Evolutionary conservation across 1,140 invertebrate species (phyloP), one percentile per base, ranked within the genome.

Genomic region (Drosophila kanapiae): DNA sequence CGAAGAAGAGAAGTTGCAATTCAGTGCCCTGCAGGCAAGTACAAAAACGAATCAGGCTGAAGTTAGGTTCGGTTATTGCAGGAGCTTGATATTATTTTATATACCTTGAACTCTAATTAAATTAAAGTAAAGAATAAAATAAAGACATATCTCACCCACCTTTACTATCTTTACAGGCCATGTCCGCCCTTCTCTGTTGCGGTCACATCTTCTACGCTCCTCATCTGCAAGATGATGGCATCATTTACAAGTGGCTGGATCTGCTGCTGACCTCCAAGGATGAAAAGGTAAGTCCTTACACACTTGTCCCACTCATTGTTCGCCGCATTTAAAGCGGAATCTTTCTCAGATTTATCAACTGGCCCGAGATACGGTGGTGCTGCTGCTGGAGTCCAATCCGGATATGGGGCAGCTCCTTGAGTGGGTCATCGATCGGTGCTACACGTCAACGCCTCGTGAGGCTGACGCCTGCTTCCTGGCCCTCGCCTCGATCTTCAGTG

Each of bases 361-460:
- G 68, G 98, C 96, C 1, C 96, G 98, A 48, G 98, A 99, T 94
- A 99, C 98, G 1, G 96, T 99, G 9, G 97, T 99, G 2, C 93
- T 99, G 35, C 93, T 99, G 29, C 93, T 99, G 49, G 98, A 99
- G 93, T 98, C 97, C 78, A 99, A 99, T 94, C 97, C 98, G 2
- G 98, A 99, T 92, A 96, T 97, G 60, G 97, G 98, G 0, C 95
- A 97, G 4, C 93, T 99, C 14, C 94, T 99, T 7, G 99, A 99
- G 93, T 99, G 98, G 98, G 96, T 98, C 1, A 98, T 99, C 23
- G 98, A 99, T 94, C 95, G 98, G 54, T 99, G 99, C 93, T 99
- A 99, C 91, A 99, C 98, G 0, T 98, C 98, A 5, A 93, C 95
- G 6, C 95, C 96, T 9, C 95, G 97, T 70, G 97, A 99, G 23